phyloP scores from a whole-genome alignment of 2,113 vertebrate genomes.

The Callochromis pleurospilus region DNA sequence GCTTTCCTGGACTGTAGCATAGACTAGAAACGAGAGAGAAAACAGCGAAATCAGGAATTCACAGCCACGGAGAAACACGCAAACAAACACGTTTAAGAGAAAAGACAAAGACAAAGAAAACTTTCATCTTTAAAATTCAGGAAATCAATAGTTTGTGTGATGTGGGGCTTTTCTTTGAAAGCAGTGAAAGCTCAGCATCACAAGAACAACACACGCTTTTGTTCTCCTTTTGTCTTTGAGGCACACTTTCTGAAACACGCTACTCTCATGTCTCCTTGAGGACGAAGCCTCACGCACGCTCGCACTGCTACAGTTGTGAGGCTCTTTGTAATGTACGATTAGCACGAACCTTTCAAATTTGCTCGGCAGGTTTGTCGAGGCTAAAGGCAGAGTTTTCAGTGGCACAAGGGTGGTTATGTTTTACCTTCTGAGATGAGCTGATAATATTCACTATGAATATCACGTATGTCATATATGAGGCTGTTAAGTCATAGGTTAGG shows the following conservation, averaged over 20 bases:
- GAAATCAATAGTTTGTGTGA: not conserved
- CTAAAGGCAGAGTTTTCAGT: not conserved
- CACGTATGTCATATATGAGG: fast-evolving
- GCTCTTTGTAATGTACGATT: not conserved
- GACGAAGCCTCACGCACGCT: not conserved
- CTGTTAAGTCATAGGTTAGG: not conserved
- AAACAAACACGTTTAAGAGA: not conserved
- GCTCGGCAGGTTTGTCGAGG: not conserved
- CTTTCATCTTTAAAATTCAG: not conserved
- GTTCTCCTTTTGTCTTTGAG: not conserved
- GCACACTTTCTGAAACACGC: not conserved
- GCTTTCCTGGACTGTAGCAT: constrained; percentile 95
- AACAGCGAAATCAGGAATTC: not conserved
- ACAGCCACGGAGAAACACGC: not conserved
- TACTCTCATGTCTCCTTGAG: not conserved
- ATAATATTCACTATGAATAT: not conserved
- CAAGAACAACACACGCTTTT: not conserved
- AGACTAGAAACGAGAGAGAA: constrained; percentile 70
- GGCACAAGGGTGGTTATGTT: not conserved
- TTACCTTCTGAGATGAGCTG: not conserved
- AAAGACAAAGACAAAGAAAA: not conserved
- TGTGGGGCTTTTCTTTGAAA: not conserved
- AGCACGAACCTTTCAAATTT: not conserved
- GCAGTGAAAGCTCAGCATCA: not conserved
- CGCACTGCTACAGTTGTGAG: not conserved